phyloP scores from a whole-genome alignment of 2,888 invertebrate genomes.

The Temnothorax unifasciatus region DNA sequence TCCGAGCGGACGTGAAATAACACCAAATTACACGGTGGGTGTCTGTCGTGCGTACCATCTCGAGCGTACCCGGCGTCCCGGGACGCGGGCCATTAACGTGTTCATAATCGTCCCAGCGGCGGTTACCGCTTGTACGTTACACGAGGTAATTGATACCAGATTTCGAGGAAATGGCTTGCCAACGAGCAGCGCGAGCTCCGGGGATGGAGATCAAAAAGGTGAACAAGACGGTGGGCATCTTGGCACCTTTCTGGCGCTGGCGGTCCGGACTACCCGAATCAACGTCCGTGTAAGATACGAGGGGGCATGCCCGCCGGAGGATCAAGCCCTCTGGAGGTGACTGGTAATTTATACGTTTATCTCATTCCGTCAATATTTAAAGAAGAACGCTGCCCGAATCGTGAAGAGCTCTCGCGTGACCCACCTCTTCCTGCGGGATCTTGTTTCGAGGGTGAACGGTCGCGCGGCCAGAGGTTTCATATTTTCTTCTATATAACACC shows the following conservation, averaged over 20 bases:
- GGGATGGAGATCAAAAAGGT: slow-evolving; percentile 40
- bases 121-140: slow-evolving; percentile 64
- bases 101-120: slow-evolving; percentile 71
- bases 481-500: slow-evolving; percentile 64
- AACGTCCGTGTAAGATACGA: slow-evolving; percentile 73
- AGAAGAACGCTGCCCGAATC: slow-evolving; percentile 71
- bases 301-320: slow-evolving; percentile 68
- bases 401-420: slow-evolving; percentile 65
- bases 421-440: slow-evolving; percentile 61
- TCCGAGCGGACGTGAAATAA: slow-evolving; percentile 55
- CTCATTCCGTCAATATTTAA: slow-evolving; percentile 81
- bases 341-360: slow-evolving; percentile 81
- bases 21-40: slow-evolving; percentile 68
- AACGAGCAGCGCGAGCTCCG: slow-evolving; percentile 37
- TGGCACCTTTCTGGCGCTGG: slow-evolving; percentile 67
- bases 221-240: slow-evolving; percentile 46
- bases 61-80: slow-evolving; percentile 46
- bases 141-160: slow-evolving; percentile 72
- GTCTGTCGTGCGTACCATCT: slow-evolving; percentile 60
- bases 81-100: slow-evolving; percentile 71
- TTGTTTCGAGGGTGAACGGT: slow-evolving; percentile 44
- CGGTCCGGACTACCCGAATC: slow-evolving; percentile 68
- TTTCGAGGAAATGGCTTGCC: slow-evolving; percentile 69
- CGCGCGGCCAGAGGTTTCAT: slow-evolving; percentile 51
- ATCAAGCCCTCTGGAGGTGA: slow-evolving; percentile 69